A percentile compares a stretch with the other conserved stretches of the same genome.
These are phyloP conservation scores for Lepidothrix coronata DNA, from an alignment of 2,113 vertebrate species.

Conservation along the genomic window DNA sequence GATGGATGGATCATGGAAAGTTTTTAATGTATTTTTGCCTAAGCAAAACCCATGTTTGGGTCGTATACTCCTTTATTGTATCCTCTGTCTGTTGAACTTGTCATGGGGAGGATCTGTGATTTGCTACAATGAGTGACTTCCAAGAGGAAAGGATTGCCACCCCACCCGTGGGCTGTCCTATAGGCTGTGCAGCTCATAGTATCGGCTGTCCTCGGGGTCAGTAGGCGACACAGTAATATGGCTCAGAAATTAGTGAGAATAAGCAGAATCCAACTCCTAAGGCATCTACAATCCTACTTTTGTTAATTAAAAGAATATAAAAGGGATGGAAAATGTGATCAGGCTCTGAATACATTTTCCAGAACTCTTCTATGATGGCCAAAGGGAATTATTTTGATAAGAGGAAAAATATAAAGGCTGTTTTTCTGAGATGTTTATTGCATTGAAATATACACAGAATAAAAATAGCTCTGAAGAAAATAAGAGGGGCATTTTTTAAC, in stretches of 20 bases:
- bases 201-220: neutral
- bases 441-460: neutral
- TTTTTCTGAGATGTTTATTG: neutral
- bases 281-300: neutral
- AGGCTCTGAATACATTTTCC: neutral
- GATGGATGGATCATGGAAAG: neutral
- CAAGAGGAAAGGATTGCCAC: neutral
- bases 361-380: neutral
- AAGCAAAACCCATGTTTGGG: neutral
- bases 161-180: neutral
- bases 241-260: neutral
- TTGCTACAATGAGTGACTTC: neutral
- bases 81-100: neutral
- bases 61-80: neutral
- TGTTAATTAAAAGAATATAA: neutral
- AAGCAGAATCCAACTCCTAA: neutral
- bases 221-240: neutral
- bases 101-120: neutral
- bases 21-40: neutral
- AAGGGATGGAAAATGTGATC: neutral
- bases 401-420: neutral
- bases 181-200: neutral
- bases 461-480: neutral
- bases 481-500: accelerated
- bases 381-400: neutral